phyloP scores from a whole-genome alignment of 2,888 invertebrate genomes.

The Oxycera nigricornis region DNA sequence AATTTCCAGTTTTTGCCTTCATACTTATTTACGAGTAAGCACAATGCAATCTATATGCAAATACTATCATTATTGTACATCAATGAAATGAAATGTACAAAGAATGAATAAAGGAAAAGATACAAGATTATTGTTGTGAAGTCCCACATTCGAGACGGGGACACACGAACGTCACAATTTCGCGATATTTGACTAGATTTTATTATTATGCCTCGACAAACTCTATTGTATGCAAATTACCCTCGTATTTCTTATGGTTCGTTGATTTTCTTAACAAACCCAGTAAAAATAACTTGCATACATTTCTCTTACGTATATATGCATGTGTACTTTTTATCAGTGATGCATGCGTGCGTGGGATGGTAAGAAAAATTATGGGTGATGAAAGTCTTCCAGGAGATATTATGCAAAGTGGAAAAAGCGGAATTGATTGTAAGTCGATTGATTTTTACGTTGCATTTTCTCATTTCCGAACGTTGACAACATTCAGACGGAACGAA shows the following conservation, averaged over 20 bases:
- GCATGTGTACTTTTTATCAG: slow-evolving; percentile 6
- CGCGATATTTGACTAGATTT: slow-evolving; percentile 23
- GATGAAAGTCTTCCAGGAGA: background rate
- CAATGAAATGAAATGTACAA: background rate
- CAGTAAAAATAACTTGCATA: background rate
- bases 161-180: slow-evolving; percentile 9
- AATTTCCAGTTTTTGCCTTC: background rate
- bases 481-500: background rate
- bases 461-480: background rate
- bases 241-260: slow-evolving; percentile 22
- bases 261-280: slow-evolving; percentile 18
- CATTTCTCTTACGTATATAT: background rate
- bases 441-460: no score
- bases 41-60: background rate
- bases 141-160: background rate
- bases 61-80: background rate
- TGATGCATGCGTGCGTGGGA: background rate
- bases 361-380: background rate
- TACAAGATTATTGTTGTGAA: background rate
- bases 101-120: background rate
- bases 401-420: no score
- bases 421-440: no score
- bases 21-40: no score
- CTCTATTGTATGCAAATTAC: slow-evolving; percentile 27
- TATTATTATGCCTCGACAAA: slow-evolving; percentile 13